Base-by-base conservation (phyloP, 2,113 vertebrate genomes). In the Origma solitaria region DNA sequence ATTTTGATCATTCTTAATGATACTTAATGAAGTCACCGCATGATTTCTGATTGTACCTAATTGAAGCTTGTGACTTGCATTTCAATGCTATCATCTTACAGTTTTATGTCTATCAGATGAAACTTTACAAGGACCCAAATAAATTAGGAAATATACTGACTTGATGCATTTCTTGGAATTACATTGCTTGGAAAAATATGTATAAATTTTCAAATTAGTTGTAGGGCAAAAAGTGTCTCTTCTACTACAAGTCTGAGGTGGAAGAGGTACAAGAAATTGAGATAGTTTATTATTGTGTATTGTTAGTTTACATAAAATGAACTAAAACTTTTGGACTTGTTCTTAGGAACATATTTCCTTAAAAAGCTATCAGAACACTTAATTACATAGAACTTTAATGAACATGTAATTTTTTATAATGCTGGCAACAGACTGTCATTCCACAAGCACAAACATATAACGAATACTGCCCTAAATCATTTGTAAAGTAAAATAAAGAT, bases 1-100 rank as follows among this genome's bases (percentile, higher is more conserved):
- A 98, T 98, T 98, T 98, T 98, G 98, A 98, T 98, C 98, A 98
- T 98, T 98, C 98, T 98, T 98, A 98, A 98, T 98, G 98, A 98
- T 98, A 98, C 98, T 98, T 98, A 98, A 98, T 98, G 98, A 98
- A 98, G 98, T 98, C 98, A 98, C 98, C 68, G 96, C 98, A 98
- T 98, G 98, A 98, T 98, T 98, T 98, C 98, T 98, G 98, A 98
- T 98, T 98, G 98, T 98, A 98, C 97, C 97, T 98, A 98, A 98
- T 98, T 98, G 98, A 98, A 97, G 98, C 98, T 97, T 98, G 98
- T 98, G 98, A 98, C 98, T 98, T 98, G 98, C 98, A 98, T 98
- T 98, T 97, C 97, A 98, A 98, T 98, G 96, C 92, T 98, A 97
- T 97, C 97, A 97, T 98, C 96, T 97, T 97, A 97, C 97, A 91